These are phyloP conservation scores for Notoglanidium macrostoma DNA, from an alignment of 2,797 vertebrate genomes.

Conservation along the genomic window DNA sequence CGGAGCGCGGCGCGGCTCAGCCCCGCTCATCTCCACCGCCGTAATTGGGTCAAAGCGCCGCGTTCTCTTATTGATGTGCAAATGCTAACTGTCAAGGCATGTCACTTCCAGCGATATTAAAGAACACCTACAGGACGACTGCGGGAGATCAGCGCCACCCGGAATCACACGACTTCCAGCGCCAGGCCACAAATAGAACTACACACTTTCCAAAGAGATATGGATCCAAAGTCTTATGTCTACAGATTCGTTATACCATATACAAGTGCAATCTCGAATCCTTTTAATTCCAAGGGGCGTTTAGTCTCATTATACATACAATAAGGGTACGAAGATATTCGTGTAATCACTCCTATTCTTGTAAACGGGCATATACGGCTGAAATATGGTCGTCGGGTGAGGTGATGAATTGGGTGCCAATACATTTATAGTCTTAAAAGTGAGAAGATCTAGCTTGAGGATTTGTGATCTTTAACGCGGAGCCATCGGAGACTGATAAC, in stretches of 20 bases:
- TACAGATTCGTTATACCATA: not conserved
- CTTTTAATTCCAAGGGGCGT: not conserved
- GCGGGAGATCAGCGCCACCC: slow-evolving; percentile 50
- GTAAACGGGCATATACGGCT: not conserved
- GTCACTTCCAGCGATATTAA: slow-evolving; percentile 71
- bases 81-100: slow-evolving; percentile 63
- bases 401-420: not conserved
- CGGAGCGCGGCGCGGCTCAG: not conserved
- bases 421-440: not conserved
- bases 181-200: slow-evolving; percentile 7
- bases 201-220: not conserved
- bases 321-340: too few relatives aligned
- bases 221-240: not conserved
- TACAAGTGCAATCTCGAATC: not conserved
- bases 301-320: not conserved
- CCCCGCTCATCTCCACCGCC: not conserved
- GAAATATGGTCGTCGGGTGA: not conserved
- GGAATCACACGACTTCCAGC: slow-evolving; percentile 38
- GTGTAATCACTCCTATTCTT: not conserved
- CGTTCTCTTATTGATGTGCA: slow-evolving; percentile 74
- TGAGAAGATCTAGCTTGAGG: not conserved
- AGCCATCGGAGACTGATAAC: not conserved
- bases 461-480: not conserved
- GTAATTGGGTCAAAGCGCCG: slow-evolving; percentile 75
- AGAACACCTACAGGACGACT: slow-evolving; percentile 72